Evolutionary conservation across 2,888 invertebrate genomes (phyloP), one percentile per base, ranked within the genome.

Genomic region (Pristionchus maxplancki): DNA sequence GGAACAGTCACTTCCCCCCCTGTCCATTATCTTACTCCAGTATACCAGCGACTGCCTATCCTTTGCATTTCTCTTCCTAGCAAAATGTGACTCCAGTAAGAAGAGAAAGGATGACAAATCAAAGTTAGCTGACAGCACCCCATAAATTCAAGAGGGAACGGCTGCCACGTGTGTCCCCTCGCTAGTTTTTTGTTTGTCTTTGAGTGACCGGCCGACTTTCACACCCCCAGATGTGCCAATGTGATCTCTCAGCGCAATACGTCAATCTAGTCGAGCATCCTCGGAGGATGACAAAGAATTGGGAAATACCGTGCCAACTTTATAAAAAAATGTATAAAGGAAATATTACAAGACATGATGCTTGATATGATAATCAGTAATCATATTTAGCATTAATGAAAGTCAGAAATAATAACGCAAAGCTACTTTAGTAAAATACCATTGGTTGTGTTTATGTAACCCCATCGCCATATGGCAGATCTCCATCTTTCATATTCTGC

Each of bases 91-190:
- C 37, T 71, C 17, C 5, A 37, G 37, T 37, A 34, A 20, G 28
- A n/a, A 28, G n/a, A 28, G 37, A 28, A 78, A n/a, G 24, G 48
- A 48, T 13, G 5, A 48, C 78, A 48, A 78, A 44, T 78, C 78
- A 78, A 5, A 6, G 78, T 20, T 20, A n/a, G n/a, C n/a, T 78
- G 78, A 28, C n/a, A 48, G 48, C 44, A 48, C 28, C 44, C 44
- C 44, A 78, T 78, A 78, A 78, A 78, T 78, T 13, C 44, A 9
- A n/a, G 48, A 78, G 17, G 78, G 13, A 48, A 78, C n/a, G 44
- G 44, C n/a, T 28, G 78, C 78, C 78, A 78, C 44, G 78, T 78
- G 78, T 48, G 78, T 44, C 48, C 48, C n/a, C 8, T 37, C 37
- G 34, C 28, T 48, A n/a, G 28, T 3, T 48, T 48, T 78, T 78